A percentile compares a stretch with the other conserved stretches of the same genome.
Conservation (phyloP, 2,113 vertebrate species). For the Hassar affinis region DNA sequence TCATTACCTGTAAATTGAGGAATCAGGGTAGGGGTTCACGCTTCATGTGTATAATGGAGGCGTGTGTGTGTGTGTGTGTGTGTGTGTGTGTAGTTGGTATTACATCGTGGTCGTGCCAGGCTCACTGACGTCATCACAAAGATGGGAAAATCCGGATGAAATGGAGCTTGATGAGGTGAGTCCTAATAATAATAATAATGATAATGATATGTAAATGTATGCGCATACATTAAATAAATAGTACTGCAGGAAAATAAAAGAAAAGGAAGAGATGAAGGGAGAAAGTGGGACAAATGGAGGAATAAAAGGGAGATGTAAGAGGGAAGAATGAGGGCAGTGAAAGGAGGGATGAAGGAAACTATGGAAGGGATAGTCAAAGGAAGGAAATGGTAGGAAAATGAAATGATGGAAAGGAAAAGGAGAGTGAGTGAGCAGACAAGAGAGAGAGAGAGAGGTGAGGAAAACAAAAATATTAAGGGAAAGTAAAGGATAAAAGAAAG, state of each 20-base stretch:
- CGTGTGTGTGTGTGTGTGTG: conserved; percentile 1
- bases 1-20: neutral
- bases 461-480: no score
- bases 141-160: conserved; percentile 84
- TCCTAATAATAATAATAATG: neutral
- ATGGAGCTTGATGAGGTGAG: conserved; percentile 87
- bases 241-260: neutral
- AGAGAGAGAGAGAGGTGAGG: neutral
- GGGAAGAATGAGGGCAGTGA: neutral
- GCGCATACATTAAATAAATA: neutral
- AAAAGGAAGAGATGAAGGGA: neutral
- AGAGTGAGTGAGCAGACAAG: neutral
- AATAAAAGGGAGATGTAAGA: neutral
- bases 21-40: neutral
- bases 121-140: conserved; percentile 59
- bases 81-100: conserved; percentile 81
- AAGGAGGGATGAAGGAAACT: neutral
- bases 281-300: neutral
- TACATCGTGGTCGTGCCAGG: conserved; percentile 90
- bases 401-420: neutral
- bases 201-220: neutral
- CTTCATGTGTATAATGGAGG: neutral
- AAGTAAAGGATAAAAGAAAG: neutral
- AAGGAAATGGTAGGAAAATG: neutral
- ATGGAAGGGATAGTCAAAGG: neutral